These are phyloP conservation scores for Cyphomyrus discorhynchus DNA, from an alignment of 2,113 vertebrate genomes.

Conservation along the genomic window DNA sequence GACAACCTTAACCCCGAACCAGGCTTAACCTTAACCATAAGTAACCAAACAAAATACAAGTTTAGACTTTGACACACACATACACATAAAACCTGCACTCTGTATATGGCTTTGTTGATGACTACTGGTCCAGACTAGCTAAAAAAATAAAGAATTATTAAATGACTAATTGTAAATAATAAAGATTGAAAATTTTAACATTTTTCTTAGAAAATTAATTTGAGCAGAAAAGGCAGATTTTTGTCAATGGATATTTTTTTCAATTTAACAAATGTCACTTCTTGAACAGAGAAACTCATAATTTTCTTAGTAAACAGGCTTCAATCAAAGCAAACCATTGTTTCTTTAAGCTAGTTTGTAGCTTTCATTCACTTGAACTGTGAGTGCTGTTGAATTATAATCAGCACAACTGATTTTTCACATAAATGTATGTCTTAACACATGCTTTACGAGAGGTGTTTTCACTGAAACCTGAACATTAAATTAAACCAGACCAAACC, in stretches of 20 bases:
- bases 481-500: background rate
- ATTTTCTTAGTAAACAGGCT: background rate
- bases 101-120: background rate
- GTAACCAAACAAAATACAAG: background rate
- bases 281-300: background rate
- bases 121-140: background rate
- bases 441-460: background rate
- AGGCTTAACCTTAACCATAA: background rate
- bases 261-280: background rate
- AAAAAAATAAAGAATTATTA: background rate
- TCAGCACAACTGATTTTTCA: background rate
- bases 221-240: background rate
- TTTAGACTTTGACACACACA: background rate
- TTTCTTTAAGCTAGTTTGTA: background rate
- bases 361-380: background rate
- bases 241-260: background rate
- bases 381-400: background rate
- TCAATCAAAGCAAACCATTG: background rate
- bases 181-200: background rate
- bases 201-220: background rate
- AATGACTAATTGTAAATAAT: background rate
- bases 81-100: background rate
- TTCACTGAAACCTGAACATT: background rate
- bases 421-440: background rate
- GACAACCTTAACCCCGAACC: background rate